These are phyloP conservation scores for Smithornis capensis DNA, from an alignment of 2,113 vertebrate species.

Conservation along the genomic window DNA sequence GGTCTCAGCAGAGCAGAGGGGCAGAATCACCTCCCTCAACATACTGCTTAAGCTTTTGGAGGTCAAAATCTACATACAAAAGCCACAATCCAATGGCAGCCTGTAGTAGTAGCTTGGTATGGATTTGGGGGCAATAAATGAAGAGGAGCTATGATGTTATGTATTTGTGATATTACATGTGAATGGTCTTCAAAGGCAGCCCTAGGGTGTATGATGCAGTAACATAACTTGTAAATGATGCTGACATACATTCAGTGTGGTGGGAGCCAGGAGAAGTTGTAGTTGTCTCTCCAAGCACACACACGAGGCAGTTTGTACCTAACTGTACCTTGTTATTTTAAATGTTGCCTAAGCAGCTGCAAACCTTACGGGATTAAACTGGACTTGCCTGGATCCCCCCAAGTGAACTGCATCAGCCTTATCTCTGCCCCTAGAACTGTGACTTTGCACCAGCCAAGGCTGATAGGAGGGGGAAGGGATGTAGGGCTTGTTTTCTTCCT, in stretches of 20 bases:
- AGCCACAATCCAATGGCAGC: neutral
- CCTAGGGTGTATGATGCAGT: neutral
- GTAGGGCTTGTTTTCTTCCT: neutral
- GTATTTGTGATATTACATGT: neutral
- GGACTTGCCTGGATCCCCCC: neutral
- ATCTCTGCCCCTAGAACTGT: neutral
- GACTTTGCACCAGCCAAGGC: neutral
- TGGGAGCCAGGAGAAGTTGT: neutral
- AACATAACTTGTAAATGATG: neutral
- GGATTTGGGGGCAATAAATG: neutral
- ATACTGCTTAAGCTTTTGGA: neutral
- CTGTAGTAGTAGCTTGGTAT: neutral
- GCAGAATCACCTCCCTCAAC: neutral
- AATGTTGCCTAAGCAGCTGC: neutral
- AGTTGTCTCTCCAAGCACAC: neutral
- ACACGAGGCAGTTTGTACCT: neutral
- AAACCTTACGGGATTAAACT: neutral
- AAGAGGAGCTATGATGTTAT: neutral
- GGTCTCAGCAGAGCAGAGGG: neutral
- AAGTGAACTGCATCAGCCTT: neutral
- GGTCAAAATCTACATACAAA: neutral
- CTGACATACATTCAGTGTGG: neutral
- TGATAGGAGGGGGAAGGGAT: neutral
- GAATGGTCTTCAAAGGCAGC: neutral
- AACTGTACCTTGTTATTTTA: neutral